These are phyloP conservation scores for Hapalemur alaotrensis DNA, from an alignment of 2,797 vertebrate species.

Conservation along the genomic window DNA sequence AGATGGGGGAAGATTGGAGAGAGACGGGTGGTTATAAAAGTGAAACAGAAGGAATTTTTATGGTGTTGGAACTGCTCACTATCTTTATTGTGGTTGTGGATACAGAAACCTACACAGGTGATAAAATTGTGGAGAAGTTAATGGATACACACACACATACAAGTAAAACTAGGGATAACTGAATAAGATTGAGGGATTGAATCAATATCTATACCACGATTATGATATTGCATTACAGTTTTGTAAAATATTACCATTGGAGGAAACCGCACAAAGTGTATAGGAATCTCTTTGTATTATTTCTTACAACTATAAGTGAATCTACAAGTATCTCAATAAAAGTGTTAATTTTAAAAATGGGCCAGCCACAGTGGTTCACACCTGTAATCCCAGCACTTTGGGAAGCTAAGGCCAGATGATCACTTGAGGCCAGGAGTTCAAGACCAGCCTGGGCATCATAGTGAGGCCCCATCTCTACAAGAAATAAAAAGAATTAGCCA, in stretches of 20 bases:
- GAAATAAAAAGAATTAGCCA: not conserved
- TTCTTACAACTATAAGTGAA: not conserved
- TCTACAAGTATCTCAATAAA: not conserved
- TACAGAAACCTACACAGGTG: not conserved
- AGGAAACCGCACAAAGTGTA: not conserved
- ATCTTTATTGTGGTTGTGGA: not conserved
- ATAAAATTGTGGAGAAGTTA: not conserved
- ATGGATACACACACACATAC: not conserved
- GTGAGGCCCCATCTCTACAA: not conserved
- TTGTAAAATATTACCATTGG: not conserved
- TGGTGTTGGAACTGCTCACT: not conserved
- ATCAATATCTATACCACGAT: not conserved
- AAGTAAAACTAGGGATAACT: not conserved
- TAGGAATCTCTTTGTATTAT: not conserved
- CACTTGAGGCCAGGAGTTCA: not conserved
- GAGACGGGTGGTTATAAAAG: not conserved
- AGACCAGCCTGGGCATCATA: not conserved
- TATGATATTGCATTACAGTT: not conserved
- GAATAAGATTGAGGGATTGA: not conserved
- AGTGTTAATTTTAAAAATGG: not conserved
- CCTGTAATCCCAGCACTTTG: not conserved
- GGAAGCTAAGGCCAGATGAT: not conserved
- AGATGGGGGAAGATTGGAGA: not conserved
- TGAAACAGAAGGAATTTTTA: not conserved
- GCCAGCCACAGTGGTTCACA: not conserved